Evolutionary conservation across 2,113 vertebrate species (phyloP), one percentile per base, ranked within the genome.

Genomic region (Cervus canadensis): DNA sequence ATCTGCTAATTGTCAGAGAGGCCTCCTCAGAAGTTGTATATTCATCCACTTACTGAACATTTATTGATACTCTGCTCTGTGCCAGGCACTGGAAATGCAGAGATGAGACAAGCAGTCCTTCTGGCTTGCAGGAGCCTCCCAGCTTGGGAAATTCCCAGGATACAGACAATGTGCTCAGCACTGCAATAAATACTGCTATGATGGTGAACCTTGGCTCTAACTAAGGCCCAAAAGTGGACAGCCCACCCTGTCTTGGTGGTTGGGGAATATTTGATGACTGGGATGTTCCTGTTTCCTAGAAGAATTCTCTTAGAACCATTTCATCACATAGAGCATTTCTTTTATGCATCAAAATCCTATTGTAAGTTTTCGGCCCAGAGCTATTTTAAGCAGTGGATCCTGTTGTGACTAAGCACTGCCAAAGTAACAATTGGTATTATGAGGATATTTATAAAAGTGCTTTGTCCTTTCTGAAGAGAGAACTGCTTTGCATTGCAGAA

Each of bases 331-430:
- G 33, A 87, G 33, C 62, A 43, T 87, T 97, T 74, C 59, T 64
- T 94, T 94, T 74, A 81, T 56, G 48, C 67, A 33, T 91, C 60
- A 64, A 62, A 85, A 79, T 89, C 60, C 56, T 60, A 9, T 26
- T 86, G 52, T 33, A 64, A 81, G 78, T 56, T 95, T 97, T 97
- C 23, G 87, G 45, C 45, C n/a, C 71, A 43, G 52, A 95, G 67
- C 60, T 94, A 76, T 97, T 97, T 97, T 93, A 91, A 95, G 89
- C 96, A 54, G 71, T 84, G n/a, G 78, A 82, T 89, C 62, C 57
- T 88, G 56, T 96, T 83, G 87, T 97, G 93, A 94, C 74, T 95
- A 89, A 95, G 87, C 67, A 83, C 45, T 90, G 89, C 43, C 91
- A 84, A 84, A 88, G 87, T 74, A 91, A 87, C 92, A 91, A 50